phyloP scores from a whole-genome alignment of 2,888 invertebrate species.

The Phengaris alcon region DNA sequence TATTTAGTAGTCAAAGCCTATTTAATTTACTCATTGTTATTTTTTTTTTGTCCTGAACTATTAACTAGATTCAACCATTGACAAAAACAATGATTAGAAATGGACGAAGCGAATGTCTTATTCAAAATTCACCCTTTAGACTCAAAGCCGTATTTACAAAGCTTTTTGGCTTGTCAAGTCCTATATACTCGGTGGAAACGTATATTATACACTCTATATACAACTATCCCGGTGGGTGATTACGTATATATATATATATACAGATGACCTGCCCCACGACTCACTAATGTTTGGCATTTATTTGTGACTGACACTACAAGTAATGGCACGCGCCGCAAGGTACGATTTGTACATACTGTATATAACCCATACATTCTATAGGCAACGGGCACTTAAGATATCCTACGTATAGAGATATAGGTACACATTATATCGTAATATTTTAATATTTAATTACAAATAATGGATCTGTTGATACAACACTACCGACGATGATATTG shows the following conservation, averaged over 20 bases:
- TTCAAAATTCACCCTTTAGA: conserved; percentile 36
- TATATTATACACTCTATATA: conserved; percentile 51
- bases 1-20: neutral
- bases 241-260: conserved; percentile 70
- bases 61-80: neutral
- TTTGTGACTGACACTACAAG: conserved; percentile 61
- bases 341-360: conserved; percentile 36
- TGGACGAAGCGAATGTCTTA: conserved; percentile 22
- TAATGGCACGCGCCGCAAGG: conserved; percentile 36
- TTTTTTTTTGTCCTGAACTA: conserved; percentile 11
- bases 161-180: conserved; percentile 72
- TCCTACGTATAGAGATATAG: conserved; percentile 14
- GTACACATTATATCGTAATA: conserved; percentile 10
- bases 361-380: conserved; percentile 7
- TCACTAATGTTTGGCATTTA: conserved; percentile 73
- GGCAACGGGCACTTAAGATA: neutral
- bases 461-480: conserved; percentile 20
- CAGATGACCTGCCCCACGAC: conserved; percentile 56
- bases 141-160: conserved; percentile 65
- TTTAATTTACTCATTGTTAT: neutral
- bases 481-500: conserved; percentile 9
- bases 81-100: neutral
- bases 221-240: conserved; percentile 70
- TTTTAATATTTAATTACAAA: neutral
- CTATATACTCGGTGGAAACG: conserved; percentile 63